These are phyloP conservation scores for Cheirogaleus major DNA, from an alignment of 2,797 vertebrate species.

Conservation along the genomic window DNA sequence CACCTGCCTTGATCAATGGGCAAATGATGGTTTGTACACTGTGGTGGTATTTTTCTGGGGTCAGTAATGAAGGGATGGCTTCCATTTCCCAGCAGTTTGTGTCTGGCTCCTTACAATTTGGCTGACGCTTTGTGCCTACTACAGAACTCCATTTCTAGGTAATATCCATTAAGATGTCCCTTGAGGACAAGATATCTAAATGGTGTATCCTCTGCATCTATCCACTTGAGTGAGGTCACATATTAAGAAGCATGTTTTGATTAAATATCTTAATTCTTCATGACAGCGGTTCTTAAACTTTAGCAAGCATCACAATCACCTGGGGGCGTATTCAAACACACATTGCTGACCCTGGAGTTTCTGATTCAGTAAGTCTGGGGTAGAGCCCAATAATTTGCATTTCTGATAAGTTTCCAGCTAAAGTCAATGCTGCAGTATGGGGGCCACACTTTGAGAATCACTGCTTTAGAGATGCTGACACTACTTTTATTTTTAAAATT, in stretches of 20 bases:
- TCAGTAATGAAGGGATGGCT: conserved; percentile 45
- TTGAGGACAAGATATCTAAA: neutral
- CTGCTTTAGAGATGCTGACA: neutral
- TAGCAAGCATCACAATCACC: neutral
- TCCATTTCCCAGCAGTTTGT: conserved; percentile 6
- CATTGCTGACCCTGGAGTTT: neutral
- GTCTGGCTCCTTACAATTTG: neutral
- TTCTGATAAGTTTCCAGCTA: neutral
- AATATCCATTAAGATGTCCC: neutral
- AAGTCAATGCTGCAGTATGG: neutral
- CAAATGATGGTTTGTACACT: conserved; percentile 34
- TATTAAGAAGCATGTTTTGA: neutral
- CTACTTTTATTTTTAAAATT: neutral
- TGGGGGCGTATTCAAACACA: neutral
- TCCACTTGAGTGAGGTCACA: neutral
- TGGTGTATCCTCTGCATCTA: neutral
- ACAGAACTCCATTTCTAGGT: neutral
- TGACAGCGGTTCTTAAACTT: neutral
- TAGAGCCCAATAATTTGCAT: neutral
- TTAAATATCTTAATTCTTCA: neutral
- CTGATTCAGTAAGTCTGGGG: neutral
- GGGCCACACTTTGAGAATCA: neutral
- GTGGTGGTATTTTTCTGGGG: conserved; percentile 5
- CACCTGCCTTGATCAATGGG: conserved; percentile 33
- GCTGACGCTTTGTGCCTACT: neutral